Evolutionary conservation across 2,113 vertebrate species (phyloP), one percentile per base, ranked within the genome.

Genomic region (Pitta sordida): DNA sequence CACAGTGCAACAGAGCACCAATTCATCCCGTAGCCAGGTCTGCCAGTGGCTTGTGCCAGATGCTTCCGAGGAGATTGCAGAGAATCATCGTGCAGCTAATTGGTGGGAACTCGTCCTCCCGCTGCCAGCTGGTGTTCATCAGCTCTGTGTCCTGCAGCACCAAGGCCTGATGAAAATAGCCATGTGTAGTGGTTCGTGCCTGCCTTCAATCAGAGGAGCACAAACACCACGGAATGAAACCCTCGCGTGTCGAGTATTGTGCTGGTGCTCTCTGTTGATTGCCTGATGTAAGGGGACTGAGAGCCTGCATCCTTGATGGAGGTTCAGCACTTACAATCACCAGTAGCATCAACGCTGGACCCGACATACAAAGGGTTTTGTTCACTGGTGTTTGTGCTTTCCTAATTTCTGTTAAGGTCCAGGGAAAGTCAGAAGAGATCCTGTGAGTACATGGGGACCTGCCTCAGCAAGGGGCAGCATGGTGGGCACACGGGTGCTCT

Each of bases 61-160:
- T 71, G 91, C 94, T 95, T 93, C 68, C 16, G 24, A 55, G 86
- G 91, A 86, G 83, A 86, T 49, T 52, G 73, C 60, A 51, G 77
- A 67, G 73, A 86, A 63, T 86, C 86, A 59, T 41, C 74, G 24
- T 90, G 7, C 68, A 53, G 87, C 84, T 91, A 46, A 91, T 65
- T 64, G 77, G 80, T 49, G 83, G 75, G 51, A 74, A 24, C 46
- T 3, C 8, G 9, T 90, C 83, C 86, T 83, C 64, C 93, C 1
- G 12, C 76, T 77, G 90, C 92, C 95, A 90, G 90, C 92, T 94
- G 79, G 59, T 88, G 92, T 52, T 69, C 75, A 37, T 41, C 90
- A 93, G 93, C 87, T 76, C 46, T 36, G 56, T 48, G 93, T 88
- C 90, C 94, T 90, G 90, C 89, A 86, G 94, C 89, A 51, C 71